phyloP scores from a whole-genome alignment of 2,797 vertebrate genomes.

The Threskiornis aethiopicus region DNA sequence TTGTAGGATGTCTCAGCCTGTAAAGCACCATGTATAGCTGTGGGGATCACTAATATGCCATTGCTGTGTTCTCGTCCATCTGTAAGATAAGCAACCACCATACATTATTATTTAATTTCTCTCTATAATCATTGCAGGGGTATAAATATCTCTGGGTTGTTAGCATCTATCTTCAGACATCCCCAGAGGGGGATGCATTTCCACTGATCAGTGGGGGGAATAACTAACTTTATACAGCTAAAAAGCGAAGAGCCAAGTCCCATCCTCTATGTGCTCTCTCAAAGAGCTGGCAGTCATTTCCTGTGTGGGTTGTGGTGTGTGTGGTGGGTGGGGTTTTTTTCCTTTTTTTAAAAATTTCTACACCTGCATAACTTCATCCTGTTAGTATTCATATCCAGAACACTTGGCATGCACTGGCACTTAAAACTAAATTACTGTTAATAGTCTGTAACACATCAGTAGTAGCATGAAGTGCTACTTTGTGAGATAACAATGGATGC shows the following conservation, averaged over 20 bases:
- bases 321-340: not conserved
- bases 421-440: constrained; percentile 67
- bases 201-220: not conserved
- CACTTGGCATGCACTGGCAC: constrained; percentile 40
- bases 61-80: not conserved
- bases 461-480: constrained; percentile 60
- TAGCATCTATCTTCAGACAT: not conserved
- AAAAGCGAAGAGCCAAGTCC: not conserved
- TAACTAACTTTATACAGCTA: not conserved
- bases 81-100: not conserved
- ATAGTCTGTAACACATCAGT: constrained; percentile 58
- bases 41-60: not conserved
- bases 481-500: constrained; percentile 61
- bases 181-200: not conserved
- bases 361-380: constrained; percentile 47
- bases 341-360: not conserved
- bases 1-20: not conserved
- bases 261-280: not conserved
- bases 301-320: not conserved
- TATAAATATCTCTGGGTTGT: not conserved
- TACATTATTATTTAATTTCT: not conserved
- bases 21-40: not conserved
- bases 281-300: not conserved
- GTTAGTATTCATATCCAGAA: constrained; percentile 60
- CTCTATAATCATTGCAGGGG: not conserved